Percentiles rank a stretch among this genome's conserved stretches.
phyloP scores from a whole-genome alignment of 2,888 invertebrate genomes.

The Selenia dentaria region DNA sequence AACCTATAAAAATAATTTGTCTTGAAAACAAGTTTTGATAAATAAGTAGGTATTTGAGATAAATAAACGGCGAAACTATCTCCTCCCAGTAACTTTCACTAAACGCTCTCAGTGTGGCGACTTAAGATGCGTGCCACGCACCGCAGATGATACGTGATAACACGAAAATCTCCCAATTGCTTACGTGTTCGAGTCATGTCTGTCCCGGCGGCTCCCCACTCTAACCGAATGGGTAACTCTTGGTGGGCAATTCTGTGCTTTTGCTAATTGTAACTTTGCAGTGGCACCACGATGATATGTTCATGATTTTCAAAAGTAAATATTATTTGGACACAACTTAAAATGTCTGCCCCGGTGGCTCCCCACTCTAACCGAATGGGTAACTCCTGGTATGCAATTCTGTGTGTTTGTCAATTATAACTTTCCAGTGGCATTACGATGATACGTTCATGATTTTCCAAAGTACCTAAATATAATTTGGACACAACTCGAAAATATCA shows the following conservation, averaged over 20 bases:
- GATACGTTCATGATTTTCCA: too few species aligned
- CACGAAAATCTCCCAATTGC: slow-evolving; percentile 84
- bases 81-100: slow-evolving; percentile 55
- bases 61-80: slow-evolving; percentile 40
- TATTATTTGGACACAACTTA: too few species aligned
- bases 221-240: slow-evolving; percentile 72
- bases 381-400: slow-evolving; percentile 42
- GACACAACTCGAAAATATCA: too few species aligned
- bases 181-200: slow-evolving; percentile 76
- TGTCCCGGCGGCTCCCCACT: slow-evolving; percentile 39
- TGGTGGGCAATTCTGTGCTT: neutral
- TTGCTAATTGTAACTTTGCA: neutral
- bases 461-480: too few species aligned
- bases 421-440: too few species aligned
- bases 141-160: slow-evolving; percentile 83
- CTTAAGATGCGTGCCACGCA: slow-evolving; percentile 71
- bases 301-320: too few species aligned
- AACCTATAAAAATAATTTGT: too few species aligned
- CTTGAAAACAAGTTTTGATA: too few species aligned
- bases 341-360: slow-evolving; percentile 43
- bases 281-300: too few species aligned
- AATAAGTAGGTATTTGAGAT: too few species aligned
- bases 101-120: slow-evolving; percentile 45
- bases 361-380: slow-evolving; percentile 65
- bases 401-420: neutral